These are phyloP conservation scores for Archegozetes longisetosus DNA, from an alignment of 1,140 invertebrate genomes.

Conservation along the genomic window DNA sequence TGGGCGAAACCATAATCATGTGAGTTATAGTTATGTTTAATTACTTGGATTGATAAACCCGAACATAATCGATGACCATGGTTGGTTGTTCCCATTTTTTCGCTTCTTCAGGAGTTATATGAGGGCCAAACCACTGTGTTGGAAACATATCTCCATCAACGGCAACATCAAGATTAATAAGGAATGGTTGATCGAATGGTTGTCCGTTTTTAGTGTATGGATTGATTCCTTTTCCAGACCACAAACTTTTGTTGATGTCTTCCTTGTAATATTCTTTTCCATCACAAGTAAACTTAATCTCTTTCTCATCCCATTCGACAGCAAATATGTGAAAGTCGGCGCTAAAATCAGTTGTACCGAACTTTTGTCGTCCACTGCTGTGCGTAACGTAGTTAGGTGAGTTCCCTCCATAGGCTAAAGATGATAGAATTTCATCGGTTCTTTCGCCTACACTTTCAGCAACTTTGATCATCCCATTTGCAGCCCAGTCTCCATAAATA, in stretches of 20 bases:
- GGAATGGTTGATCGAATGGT: conserved; percentile 19
- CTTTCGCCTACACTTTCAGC: too few relatives aligned
- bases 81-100: conserved; percentile 1
- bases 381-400: neutral
- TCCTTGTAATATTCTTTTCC: neutral
- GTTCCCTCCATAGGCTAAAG: neutral
- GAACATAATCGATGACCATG: conserved; percentile 17
- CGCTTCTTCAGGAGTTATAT: conserved; percentile 5
- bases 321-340: conserved; percentile 26
- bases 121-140: conserved; percentile 4
- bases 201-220: conserved; percentile 8
- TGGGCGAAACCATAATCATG: neutral
- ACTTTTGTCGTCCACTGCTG: conserved; percentile 3
- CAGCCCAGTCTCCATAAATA: conserved; percentile 9
- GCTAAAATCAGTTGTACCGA: neutral
- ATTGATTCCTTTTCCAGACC: neutral
- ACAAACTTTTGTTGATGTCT: neutral
- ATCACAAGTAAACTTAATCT: conserved; percentile 22
- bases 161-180: conserved; percentile 25
- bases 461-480: too few relatives aligned
- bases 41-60: conserved; percentile 10
- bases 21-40: neutral
- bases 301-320: conserved; percentile 25
- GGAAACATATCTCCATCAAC: conserved; percentile 24
- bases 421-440: too few relatives aligned